Percentiles rank a stretch among this genome's conserved stretches.
These are phyloP conservation scores for Polymixis lichenea DNA, from an alignment of 2,888 invertebrate genomes.

Conservation along the genomic window DNA sequence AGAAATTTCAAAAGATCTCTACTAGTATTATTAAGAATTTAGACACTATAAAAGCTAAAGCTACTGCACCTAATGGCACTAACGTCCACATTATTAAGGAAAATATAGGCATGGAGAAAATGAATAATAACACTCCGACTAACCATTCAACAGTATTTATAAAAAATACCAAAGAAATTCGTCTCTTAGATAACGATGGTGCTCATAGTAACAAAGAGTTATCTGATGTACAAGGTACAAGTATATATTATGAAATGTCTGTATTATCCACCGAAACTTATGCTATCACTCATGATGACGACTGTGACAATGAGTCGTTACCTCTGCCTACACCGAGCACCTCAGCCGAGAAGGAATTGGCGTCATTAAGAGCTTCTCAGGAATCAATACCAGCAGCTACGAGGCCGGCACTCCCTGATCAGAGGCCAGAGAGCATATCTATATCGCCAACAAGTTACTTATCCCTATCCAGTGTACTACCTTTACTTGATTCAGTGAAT, in stretches of 20 bases:
- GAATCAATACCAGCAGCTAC: constrained; percentile 69
- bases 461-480: constrained; percentile 73
- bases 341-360: constrained; percentile 77
- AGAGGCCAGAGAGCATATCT: constrained; percentile 70
- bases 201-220: constrained; percentile 83
- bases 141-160: constrained; percentile 88
- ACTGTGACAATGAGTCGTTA: constrained; percentile 84
- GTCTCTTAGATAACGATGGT: constrained; percentile 85
- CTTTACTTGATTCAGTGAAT: constrained; percentile 70
- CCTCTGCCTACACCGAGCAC: constrained; percentile 77
- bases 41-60: constrained; percentile 79
- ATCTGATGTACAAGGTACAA: constrained; percentile 88
- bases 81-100: constrained; percentile 78
- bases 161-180: constrained; percentile 90
- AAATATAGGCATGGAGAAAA: constrained; percentile 84
- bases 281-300: constrained; percentile 83
- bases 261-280: constrained; percentile 88
- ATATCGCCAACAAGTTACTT: constrained; percentile 72
- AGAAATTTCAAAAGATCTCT: constrained; percentile 88
- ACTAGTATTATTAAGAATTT: constrained; percentile 89
- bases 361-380: constrained; percentile 74
- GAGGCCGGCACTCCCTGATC: constrained; percentile 64
- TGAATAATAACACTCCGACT: constrained; percentile 85
- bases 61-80: constrained; percentile 76
- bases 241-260: constrained; percentile 89